Evolutionary conservation across 2,113 vertebrate species (phyloP).

Genomic region (Pao palembangensis): DNA sequence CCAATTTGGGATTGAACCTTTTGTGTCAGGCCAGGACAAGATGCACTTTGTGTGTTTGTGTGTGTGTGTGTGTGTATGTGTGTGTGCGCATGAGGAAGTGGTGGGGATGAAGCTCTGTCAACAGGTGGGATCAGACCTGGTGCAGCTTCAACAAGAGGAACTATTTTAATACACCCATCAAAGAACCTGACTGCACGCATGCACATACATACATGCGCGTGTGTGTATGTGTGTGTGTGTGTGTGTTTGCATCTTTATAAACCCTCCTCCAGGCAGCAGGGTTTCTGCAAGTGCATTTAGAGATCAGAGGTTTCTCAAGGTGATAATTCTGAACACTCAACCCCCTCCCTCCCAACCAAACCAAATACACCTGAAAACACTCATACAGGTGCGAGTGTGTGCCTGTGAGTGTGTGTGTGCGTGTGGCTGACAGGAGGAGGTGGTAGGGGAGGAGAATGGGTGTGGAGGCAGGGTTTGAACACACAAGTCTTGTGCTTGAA

Average conservation of each 20-base stretch:
- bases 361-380: constrained; percentile 71
- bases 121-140: constrained; percentile 59
- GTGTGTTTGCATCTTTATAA: too few species aligned
- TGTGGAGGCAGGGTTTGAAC: constrained; percentile 41
- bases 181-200: constrained; percentile 38
- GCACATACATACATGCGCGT: constrained; percentile 51
- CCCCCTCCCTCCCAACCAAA: constrained; percentile 59
- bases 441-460: constrained; percentile 13
- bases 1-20: constrained; percentile 52
- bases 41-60: constrained; percentile 30
- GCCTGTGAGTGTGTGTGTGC: constrained; percentile 24
- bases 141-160: constrained; percentile 50
- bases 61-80: constrained; percentile 28
- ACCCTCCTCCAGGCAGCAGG: constrained; percentile 53
- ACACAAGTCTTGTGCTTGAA: constrained; percentile 44
- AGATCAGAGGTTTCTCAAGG: constrained; percentile 69
- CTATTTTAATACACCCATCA: constrained; percentile 59
- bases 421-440: constrained; percentile 5
- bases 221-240: constrained; percentile 35
- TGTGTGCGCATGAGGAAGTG: constrained; percentile 43
- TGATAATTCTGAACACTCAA: constrained; percentile 62
- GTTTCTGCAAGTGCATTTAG: constrained; percentile 66
- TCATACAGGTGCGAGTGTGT: constrained; percentile 54
- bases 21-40: constrained; percentile 47
- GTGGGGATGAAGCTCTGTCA: constrained; percentile 64